These are phyloP conservation scores for Leptoteleia sp. DNA, from an alignment of 1,140 invertebrate genomes.

Conservation along the genomic window DNA sequence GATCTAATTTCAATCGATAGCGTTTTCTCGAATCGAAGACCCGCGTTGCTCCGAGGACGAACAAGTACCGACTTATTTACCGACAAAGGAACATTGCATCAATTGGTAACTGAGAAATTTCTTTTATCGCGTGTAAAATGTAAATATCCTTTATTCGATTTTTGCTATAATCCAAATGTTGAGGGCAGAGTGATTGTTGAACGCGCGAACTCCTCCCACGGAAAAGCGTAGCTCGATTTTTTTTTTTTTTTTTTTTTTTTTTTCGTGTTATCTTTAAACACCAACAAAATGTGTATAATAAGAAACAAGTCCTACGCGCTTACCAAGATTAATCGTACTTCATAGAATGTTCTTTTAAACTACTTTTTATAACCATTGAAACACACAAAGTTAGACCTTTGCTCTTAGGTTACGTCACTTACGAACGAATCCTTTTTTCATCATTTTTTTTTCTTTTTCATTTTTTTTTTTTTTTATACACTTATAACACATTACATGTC, in stretches of 20 bases:
- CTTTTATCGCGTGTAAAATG: slow-evolving; percentile 15
- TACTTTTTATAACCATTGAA: slow-evolving; percentile 47
- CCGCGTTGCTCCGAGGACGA: slow-evolving; percentile 10
- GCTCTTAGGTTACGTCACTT: slow-evolving; percentile 20
- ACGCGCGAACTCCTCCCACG: too few relatives aligned
- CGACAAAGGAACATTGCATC: slow-evolving; percentile 22
- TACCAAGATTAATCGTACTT: slow-evolving; percentile 13
- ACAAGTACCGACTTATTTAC: slow-evolving; percentile 31
- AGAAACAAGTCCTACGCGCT: neutral
- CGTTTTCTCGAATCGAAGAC: slow-evolving; percentile 34
- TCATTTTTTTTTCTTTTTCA: neutral
- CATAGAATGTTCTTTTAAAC: slow-evolving; percentile 31
- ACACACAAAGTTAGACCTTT: slow-evolving; percentile 28
- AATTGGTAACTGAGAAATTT: slow-evolving; percentile 25
- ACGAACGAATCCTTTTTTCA: slow-evolving; percentile 9
- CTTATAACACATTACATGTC: slow-evolving; percentile 22
- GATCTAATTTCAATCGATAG: slow-evolving; percentile 57
- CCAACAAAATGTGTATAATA: too few relatives aligned
- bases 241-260: too few relatives aligned
- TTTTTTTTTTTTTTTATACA: slow-evolving; percentile 24
- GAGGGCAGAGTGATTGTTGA: slow-evolving; percentile 13
- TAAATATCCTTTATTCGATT: slow-evolving; percentile 20
- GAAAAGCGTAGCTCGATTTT: too few relatives aligned
- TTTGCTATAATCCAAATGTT: neutral
- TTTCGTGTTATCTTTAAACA: too few relatives aligned